Percentiles rank a stretch among this genome's conserved stretches.
Evolutionary conservation across 1,140 invertebrate species (phyloP).

Genomic region (Euura lappo): DNA sequence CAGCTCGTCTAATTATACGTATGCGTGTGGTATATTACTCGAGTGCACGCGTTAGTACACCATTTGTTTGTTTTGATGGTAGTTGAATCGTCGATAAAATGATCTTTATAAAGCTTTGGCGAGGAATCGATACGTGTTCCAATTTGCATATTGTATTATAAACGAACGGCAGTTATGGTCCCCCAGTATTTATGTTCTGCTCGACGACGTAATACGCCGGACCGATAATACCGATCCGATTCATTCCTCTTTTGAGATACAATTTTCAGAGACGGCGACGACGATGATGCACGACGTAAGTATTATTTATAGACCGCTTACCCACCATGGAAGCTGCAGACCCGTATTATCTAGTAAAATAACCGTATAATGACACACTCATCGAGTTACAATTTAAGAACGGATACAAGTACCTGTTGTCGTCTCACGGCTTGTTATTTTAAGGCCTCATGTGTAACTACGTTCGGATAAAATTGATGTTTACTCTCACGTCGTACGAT

Average conservation of each 20-base stretch:
- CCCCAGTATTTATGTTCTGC: not conserved
- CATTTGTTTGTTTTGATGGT: not conserved
- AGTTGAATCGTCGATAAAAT: not conserved
- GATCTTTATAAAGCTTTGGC: not conserved
- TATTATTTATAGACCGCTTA: not conserved
- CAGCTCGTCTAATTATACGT: not conserved
- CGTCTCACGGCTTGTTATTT: no score
- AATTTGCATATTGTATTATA: slow-evolving; percentile 7
- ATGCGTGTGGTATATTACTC: not conserved
- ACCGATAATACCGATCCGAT: not conserved
- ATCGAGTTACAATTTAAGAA: not conserved
- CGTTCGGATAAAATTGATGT: no score
- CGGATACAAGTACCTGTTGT: not conserved
- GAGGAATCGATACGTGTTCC: not conserved
- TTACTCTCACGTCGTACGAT: no score
- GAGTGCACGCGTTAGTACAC: not conserved
- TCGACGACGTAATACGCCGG: not conserved
- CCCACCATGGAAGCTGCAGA: not conserved
- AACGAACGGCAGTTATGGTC: not conserved
- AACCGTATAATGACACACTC: not conserved
- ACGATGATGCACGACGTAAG: slow-evolving; percentile 3
- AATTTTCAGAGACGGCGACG: not conserved
- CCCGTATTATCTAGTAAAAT: not conserved
- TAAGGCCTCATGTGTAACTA: no score
- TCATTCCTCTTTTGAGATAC: not conserved